These are phyloP conservation scores for Cerceris rybyensis DNA, from an alignment of 2,888 invertebrate species.

Conservation along the genomic window DNA sequence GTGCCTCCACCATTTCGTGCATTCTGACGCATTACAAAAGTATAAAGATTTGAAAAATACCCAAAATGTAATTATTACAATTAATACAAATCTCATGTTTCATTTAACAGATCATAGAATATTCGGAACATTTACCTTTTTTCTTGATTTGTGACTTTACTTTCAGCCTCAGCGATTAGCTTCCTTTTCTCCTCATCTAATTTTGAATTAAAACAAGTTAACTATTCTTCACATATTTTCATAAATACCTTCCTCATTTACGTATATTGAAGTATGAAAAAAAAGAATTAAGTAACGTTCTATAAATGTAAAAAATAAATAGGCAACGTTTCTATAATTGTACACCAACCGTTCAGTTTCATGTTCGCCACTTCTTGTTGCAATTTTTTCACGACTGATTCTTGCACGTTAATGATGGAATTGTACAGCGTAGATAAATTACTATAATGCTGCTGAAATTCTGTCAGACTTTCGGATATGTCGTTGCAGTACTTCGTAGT, in stretches of 20 bases:
- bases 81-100: too few relatives aligned
- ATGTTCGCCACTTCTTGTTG: constrained; percentile 24
- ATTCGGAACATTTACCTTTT: constrained; percentile 40
- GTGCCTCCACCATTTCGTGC: constrained; percentile 16
- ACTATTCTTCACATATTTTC: not conserved
- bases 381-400: constrained; percentile 24
- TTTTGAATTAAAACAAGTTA: constrained; percentile 1
- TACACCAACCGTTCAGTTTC: constrained; percentile 30
- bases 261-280: not conserved
- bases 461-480: constrained; percentile 60
- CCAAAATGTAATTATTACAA: not conserved
- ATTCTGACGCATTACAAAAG: constrained; percentile 17
- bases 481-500: constrained; percentile 66
- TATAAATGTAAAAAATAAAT: not conserved
- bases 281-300: not conserved
- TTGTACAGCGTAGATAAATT: constrained; percentile 58
- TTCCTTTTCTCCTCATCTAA: constrained; percentile 27
- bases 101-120: constrained; percentile 3
- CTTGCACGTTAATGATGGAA: constrained; percentile 49
- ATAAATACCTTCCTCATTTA: not conserved
- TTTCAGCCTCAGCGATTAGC: constrained; percentile 22
- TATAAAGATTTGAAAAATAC: not conserved
- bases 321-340: not conserved
- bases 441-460: constrained; percentile 58
- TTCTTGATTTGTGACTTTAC: constrained; percentile 43